Evolutionary conservation across 92 coral and sea anemone genomes (phyloP).

Genomic region (Porites cylindrica): DNA sequence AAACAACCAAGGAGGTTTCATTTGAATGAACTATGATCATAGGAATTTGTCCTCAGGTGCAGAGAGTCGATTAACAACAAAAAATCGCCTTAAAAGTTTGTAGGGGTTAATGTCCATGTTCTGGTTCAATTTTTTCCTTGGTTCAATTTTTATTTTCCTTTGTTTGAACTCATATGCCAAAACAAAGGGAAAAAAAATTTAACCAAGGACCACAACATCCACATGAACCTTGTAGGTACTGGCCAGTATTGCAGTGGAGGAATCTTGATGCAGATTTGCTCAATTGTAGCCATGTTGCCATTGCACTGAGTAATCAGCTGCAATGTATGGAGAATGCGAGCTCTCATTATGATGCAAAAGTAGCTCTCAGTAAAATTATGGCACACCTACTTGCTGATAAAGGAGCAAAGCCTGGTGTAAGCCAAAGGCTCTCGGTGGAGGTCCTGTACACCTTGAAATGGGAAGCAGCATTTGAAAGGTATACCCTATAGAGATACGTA

Average conservation of each 20-base stretch:
- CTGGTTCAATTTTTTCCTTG: too few relatives aligned
- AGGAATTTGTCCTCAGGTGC: too few relatives aligned
- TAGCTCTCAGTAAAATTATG: slow-evolving; percentile 71
- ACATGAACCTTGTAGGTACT: slow-evolving; percentile 50
- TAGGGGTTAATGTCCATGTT: too few relatives aligned
- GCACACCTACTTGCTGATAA: slow-evolving; percentile 80
- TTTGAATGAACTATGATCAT: too few relatives aligned
- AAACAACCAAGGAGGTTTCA: too few relatives aligned
- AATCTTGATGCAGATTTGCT: slow-evolving; percentile 75
- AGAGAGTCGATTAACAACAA: too few relatives aligned
- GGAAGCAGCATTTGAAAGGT: slow-evolving; percentile 95
- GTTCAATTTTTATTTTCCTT: too few relatives aligned
- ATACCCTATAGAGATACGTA: not conserved
- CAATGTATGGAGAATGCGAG: slow-evolving; percentile 74
- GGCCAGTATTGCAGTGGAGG: slow-evolving; percentile 78
- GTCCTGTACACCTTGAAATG: slow-evolving; percentile 75
- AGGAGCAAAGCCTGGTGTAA: slow-evolving; percentile 33
- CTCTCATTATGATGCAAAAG: slow-evolving; percentile 83
- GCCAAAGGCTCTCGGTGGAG: slow-evolving; percentile 60
- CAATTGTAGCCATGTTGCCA: slow-evolving; percentile 60
- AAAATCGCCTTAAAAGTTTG: too few relatives aligned
- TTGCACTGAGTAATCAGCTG: slow-evolving; percentile 68
- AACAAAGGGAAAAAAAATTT: not conserved
- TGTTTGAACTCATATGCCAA: too few relatives aligned
- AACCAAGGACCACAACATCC: not conserved